Evolutionary conservation across 1,140 invertebrate species (phyloP), one percentile per base, ranked within the genome.

Genomic region (Drosophila hydei): DNA sequence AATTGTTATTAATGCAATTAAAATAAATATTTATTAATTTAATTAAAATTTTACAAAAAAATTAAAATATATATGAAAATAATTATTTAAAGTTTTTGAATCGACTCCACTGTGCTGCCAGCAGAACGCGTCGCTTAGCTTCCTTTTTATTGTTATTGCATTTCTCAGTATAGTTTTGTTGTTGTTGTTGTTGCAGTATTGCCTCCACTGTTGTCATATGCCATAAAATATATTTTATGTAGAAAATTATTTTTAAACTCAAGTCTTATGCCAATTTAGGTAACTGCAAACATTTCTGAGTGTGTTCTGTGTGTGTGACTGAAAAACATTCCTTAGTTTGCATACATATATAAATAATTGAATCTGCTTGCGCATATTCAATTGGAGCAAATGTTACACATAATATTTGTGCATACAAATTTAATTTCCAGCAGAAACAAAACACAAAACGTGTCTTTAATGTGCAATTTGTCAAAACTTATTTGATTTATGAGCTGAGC

Each of bases 401-500:
- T 70, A 18, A 51, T 54, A 48, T 73, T 73, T 73, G 58, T 62
- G 64, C 51, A 72, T 69, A 36, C 23, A 55, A 75, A 68, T 83
- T 79, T 45, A 74, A 81, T 75, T 72, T 75, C 55, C 48, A 58
- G 60, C 72, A 77, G 67, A 47, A 70, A 68, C 51, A 62, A 52
- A 65, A 62, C 65, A 77, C 63, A 69, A 47, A 50, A 42, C 54
- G 56, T 51, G 81, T 58, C 81, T 88, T 87, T 87, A 87, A 87
- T 87, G 83, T 88, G 83, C 79, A 88, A 88, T 88, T 88, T 88
- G 83, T 88, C 83, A 88, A 79, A 88, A 88, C 59, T 88, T 87
- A 76, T 88, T 88, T 88, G 83, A 88, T 88, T 88, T 88, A 88
- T 88, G 78, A 79, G 69, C 77, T 51, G 45, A n/a, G 23, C n/a